phyloP scores from a whole-genome alignment of 2,113 vertebrate species.

The Nannospalax galili region DNA sequence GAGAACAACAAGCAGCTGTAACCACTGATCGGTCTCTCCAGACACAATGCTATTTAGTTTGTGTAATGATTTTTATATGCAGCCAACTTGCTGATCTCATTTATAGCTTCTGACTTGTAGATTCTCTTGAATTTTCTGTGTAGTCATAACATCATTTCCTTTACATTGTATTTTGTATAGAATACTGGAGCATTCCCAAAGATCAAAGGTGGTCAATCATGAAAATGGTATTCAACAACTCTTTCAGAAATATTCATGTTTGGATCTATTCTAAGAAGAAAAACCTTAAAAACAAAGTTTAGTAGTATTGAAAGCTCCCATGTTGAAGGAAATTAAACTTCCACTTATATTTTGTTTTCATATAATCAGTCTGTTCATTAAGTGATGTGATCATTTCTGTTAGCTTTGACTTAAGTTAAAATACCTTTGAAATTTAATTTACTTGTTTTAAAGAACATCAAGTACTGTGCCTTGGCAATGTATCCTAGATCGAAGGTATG shows the following conservation, averaged over 20 bases:
- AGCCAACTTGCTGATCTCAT: background rate
- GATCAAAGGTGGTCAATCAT: background rate
- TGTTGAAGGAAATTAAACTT: constrained; percentile 52
- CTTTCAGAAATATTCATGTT: background rate
- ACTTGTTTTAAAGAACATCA: background rate
- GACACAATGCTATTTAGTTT: background rate
- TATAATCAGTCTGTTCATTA: no score
- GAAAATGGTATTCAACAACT: background rate
- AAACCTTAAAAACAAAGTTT: constrained; percentile 35
- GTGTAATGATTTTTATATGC: background rate
- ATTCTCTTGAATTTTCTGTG: background rate
- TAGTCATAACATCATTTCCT: background rate
- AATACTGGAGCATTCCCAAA: background rate
- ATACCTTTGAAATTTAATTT: background rate
- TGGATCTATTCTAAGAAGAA: background rate
- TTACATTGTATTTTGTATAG: constrained; percentile 9
- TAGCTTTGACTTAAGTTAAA: constrained; percentile 18
- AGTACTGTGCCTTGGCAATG: background rate
- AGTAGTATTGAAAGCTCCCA: constrained; percentile 5
- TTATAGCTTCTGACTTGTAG: background rate
- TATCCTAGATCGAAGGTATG: background rate
- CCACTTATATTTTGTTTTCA: background rate
- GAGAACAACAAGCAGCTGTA: no score
- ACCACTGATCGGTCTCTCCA: background rate
- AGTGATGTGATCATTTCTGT: background rate